Evolutionary conservation across 2,888 invertebrate genomes (phyloP).

Genomic region (Altica lythri): DNA sequence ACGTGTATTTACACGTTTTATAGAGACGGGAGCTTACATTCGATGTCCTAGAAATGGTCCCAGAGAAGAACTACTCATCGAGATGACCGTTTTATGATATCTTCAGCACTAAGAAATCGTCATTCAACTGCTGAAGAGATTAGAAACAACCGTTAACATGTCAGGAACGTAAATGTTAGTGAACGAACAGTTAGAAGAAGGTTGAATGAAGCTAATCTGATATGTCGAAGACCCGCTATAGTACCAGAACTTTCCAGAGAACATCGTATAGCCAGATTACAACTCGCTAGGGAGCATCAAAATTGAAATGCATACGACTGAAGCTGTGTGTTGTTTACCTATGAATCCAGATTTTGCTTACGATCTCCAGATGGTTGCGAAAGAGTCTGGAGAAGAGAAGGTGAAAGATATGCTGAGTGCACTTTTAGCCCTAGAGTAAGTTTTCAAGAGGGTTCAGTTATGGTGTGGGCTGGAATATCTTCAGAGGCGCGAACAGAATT

Average conservation of each 20-base stretch:
- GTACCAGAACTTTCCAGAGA: background rate
- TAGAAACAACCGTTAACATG: background rate
- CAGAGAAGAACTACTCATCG: no score
- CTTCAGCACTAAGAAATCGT: conserved; percentile 2
- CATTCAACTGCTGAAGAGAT: background rate
- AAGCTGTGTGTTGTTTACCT: background rate
- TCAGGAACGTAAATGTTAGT: conserved; percentile 9
- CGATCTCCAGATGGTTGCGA: conserved; percentile 2
- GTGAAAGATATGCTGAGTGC: conserved; percentile 1
- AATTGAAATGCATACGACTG: background rate
- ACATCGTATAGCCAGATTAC: no score
- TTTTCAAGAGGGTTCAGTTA: no score
- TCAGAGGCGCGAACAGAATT: no score
- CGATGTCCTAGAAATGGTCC: no score
- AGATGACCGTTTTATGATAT: no score
- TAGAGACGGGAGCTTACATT: no score
- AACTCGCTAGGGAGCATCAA: no score
- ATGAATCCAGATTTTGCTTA: conserved; percentile 5
- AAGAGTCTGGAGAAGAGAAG: conserved; percentile 1
- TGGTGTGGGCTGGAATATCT: no score
- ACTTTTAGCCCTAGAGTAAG: no score
- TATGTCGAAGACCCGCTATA: background rate
- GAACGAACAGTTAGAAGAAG: no score
- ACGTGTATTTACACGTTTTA: no score
- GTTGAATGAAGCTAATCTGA: background rate